Conservation (phyloP, 2,797 vertebrate species). For the Tragopan temminckii region DNA sequence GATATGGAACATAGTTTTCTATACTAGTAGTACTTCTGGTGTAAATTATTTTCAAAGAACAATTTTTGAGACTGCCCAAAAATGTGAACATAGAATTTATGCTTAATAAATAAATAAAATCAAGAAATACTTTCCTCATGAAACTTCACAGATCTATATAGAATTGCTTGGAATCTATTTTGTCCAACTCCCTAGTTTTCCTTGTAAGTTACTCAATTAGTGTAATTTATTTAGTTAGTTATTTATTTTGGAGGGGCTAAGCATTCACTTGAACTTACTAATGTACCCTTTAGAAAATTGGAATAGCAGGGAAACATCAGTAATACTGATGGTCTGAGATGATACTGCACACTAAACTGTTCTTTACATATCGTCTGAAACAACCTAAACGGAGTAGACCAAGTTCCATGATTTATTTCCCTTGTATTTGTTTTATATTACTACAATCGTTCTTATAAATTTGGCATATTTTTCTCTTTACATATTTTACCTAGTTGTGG, state of each 20-base stretch:
- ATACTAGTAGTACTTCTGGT: accelerated
- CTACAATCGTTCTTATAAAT: neutral
- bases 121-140: neutral
- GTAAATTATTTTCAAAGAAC: neutral
- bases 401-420: neutral
- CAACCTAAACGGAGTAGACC: neutral
- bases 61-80: neutral
- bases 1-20: neutral
- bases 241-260: neutral
- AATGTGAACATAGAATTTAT: neutral
- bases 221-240: neutral
- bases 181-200: neutral
- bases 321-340: neutral
- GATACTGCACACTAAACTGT: neutral
- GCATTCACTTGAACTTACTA: neutral
- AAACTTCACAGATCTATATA: neutral
- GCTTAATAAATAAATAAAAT: neutral
- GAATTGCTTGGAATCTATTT: neutral
- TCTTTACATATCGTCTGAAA: neutral
- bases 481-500: neutral
- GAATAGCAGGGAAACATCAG: neutral
- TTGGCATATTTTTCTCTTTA: accelerated
- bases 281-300: neutral
- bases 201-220: neutral
- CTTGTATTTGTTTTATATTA: neutral